Base-by-base conservation (phyloP, 2,113 vertebrate genomes). In the Colius striatus region DNA sequence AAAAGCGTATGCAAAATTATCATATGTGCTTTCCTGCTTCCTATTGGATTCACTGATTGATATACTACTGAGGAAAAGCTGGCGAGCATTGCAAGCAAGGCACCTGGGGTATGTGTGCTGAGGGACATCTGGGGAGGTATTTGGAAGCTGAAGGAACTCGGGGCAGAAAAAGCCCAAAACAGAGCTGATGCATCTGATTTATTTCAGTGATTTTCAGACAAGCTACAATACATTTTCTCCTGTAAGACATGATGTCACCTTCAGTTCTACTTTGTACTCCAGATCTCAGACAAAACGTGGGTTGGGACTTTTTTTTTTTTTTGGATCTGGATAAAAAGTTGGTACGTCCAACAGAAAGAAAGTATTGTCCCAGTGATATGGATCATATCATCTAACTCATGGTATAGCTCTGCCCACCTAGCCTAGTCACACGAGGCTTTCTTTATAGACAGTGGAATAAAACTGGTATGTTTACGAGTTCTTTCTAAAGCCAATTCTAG, bases 21-120 rank as follows among this genome's bases (percentile, higher is more conserved):
- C 9, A 54, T 11, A 0, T 41, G 72, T 73, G 13, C 68, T 94
- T 96, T 91, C 88, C 75, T 92, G 41, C 62, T 95, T 94, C 79
- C n/a, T 85, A 29, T 63, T 74, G 63, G 47, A 70, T 90, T 86
- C 55, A 53, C 54, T 89, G 96, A 94, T 43, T 77, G 89, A 92
- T 81, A 73, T 66, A 80, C 61, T 96, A 90, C 82, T 90, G 71
- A 83, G 41, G 36, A 85, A 90, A 96, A 93, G 36, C 78, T 96
- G 85, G 85, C 71, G 4, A 47, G 47, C 19, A 19, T 2, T 79
- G n/a, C 68, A 76, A 76, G 63, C 19, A 19, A 41, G 74, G 41
- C 70, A 75, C 41, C n/a, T 41, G 43, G 51, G 47, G 17, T 74
- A 78, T 7, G 13, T 84, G 73, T 41, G 57, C 47, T 72, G 54